Conservation (phyloP, 2,797 vertebrate species). For the Ispidina picta region DNA sequence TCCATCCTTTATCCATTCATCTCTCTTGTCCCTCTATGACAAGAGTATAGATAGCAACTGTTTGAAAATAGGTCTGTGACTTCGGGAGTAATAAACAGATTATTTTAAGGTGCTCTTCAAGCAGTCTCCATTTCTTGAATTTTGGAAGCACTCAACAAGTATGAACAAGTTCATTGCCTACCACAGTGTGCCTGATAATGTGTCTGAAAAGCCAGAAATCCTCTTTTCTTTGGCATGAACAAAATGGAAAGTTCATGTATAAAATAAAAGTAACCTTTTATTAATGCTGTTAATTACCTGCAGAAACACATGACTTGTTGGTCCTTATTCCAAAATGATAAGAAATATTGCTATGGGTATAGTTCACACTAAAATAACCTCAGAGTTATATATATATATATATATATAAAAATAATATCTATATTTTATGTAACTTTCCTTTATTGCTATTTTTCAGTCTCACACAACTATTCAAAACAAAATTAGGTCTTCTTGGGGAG, state of each 20-base stretch:
- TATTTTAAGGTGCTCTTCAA: neutral
- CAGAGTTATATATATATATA: neutral
- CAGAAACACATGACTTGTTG: neutral
- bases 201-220: neutral
- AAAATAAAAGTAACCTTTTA: neutral
- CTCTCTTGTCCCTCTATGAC: neutral
- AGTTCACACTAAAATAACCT: neutral
- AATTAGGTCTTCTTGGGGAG: constrained; percentile 81
- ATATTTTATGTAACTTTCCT: neutral
- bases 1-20: neutral
- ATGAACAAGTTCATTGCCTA: neutral
- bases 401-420: too few species aligned
- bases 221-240: neutral
- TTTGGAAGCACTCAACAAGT: neutral
- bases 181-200: neutral
- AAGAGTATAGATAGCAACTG: neutral
- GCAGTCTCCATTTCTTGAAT: neutral
- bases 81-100: neutral
- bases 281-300: neutral
- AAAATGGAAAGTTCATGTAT: neutral
- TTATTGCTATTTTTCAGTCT: constrained; percentile 73
- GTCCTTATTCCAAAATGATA: neutral
- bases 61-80: neutral
- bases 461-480: constrained; percentile 81
- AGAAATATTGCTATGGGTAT: neutral